Conservation (phyloP, 1,140 invertebrate genomes). For the Temnothorax nylanderi region DNA sequence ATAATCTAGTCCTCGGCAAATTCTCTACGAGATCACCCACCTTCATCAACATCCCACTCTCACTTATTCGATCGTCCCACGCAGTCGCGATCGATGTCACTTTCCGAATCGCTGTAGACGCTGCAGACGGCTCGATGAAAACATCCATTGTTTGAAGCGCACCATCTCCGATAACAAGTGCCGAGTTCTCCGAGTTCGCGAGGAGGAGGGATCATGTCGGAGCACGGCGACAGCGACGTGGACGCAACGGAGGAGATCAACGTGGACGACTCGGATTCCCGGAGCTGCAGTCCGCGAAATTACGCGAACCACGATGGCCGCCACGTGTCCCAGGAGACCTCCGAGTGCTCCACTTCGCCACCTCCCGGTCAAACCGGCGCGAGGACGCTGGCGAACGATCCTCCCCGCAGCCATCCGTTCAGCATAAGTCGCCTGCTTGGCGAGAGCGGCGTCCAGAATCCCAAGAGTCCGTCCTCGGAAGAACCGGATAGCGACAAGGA, state of each 20-base stretch:
- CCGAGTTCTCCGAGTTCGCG: conserved; percentile 10
- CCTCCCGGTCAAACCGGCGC: conserved; percentile 73
- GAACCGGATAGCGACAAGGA: conserved; percentile 77
- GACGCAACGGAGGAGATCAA: conserved; percentile 84
- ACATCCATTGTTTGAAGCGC: conserved; percentile 10
- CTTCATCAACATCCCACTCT: background rate
- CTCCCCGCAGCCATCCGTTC: conserved; percentile 84
- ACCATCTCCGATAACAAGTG: background rate
- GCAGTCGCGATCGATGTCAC: background rate
- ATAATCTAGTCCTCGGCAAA: conserved; percentile 4
- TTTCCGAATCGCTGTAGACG: background rate
- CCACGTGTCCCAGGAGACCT: conserved; percentile 68
- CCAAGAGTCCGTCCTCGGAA: conserved; percentile 78
- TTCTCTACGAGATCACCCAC: background rate
- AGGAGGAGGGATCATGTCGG: conserved; percentile 78
- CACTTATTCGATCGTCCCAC: background rate
- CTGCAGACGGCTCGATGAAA: background rate
- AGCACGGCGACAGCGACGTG: conserved; percentile 81
- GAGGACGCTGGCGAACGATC: conserved; percentile 76
- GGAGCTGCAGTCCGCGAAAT: conserved; percentile 80
- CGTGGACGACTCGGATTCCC: conserved; percentile 83
- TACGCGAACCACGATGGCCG: conserved; percentile 67
- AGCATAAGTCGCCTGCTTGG: conserved; percentile 86
- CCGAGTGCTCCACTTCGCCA: conserved; percentile 80
- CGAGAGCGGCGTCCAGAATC: conserved; percentile 72